These are phyloP conservation scores for Lumbricus terrestris DNA, from an alignment of 2,888 invertebrate genomes.

Conservation along the genomic window DNA sequence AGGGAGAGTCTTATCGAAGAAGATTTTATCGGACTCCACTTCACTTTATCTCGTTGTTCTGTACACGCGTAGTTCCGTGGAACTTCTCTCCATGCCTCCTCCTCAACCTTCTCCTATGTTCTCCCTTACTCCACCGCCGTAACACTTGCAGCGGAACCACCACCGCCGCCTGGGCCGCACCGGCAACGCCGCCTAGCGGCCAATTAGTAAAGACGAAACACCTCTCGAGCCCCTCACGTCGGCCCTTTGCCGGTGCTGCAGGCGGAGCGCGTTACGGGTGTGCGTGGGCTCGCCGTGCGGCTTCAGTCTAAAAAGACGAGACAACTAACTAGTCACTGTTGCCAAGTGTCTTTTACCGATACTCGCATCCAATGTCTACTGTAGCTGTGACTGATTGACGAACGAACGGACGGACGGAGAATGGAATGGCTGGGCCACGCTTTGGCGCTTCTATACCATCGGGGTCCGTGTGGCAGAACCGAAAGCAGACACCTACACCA, in stretches of 20 bases:
- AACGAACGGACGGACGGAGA: neutral
- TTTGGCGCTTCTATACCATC: too few relatives aligned
- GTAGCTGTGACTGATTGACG: neutral
- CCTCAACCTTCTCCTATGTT: neutral
- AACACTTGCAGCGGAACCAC: neutral
- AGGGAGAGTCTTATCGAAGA: conserved; percentile 3
- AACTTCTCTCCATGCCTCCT: neutral
- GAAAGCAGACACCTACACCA: neutral
- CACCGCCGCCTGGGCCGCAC: neutral
- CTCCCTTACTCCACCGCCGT: neutral
- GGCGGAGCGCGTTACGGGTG: neutral
- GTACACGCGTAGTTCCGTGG: neutral
- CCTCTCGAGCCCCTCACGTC: neutral
- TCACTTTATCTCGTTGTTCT: neutral
- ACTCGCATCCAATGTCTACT: neutral
- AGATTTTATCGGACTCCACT: neutral
- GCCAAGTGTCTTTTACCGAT: neutral
- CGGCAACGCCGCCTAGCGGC: neutral
- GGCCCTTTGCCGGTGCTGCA: neutral
- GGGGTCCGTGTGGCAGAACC: neutral
- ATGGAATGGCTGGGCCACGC: too few relatives aligned
- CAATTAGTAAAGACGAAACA: conserved; percentile 3
- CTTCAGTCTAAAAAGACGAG: neutral
- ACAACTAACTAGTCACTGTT: neutral
- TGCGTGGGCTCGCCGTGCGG: neutral